phyloP scores from a whole-genome alignment of 2,888 invertebrate genomes.

The Sminthurides aquaticus region DNA sequence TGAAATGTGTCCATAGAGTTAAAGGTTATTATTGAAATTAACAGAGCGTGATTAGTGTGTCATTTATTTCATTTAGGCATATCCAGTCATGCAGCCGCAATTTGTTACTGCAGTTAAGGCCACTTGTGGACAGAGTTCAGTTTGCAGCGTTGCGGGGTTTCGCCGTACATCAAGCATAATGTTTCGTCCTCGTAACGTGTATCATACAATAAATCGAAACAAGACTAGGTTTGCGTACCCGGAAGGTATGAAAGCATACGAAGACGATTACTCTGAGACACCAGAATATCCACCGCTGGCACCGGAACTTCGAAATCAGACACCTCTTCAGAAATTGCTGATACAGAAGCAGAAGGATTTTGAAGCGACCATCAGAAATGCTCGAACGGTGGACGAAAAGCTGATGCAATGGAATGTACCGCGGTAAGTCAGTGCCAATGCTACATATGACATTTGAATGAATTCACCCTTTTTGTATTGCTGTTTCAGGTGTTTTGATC shows the following conservation, averaged over 20 bases:
- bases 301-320: slow-evolving; percentile 50
- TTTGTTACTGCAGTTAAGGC: too few relatives aligned
- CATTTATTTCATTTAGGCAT: too few relatives aligned
- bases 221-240: slow-evolving; percentile 32
- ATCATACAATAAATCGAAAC: too few relatives aligned
- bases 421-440: slow-evolving; percentile 30
- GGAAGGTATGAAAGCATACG: slow-evolving; percentile 29
- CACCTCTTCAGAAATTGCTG: slow-evolving; percentile 44
- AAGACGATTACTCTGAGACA: slow-evolving; percentile 38
- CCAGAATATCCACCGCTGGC: slow-evolving; percentile 57
- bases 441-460: too few relatives aligned
- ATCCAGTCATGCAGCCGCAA: too few relatives aligned
- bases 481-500: neutral
- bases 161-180: too few relatives aligned
- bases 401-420: slow-evolving; percentile 75
- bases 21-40: too few relatives aligned
- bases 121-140: too few relatives aligned
- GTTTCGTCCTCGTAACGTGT: too few relatives aligned
- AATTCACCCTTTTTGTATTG: neutral
- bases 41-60: too few relatives aligned
- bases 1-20: too few relatives aligned
- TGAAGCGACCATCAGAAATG: slow-evolving; percentile 56
- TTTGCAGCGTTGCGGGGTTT: too few relatives aligned
- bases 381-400: slow-evolving; percentile 75
- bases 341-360: slow-evolving; percentile 50